A percentile compares a stretch with the other conserved stretches of the same genome.
These are phyloP conservation scores for Chrysolina americana DNA, from an alignment of 2,888 invertebrate genomes.

Conservation along the genomic window DNA sequence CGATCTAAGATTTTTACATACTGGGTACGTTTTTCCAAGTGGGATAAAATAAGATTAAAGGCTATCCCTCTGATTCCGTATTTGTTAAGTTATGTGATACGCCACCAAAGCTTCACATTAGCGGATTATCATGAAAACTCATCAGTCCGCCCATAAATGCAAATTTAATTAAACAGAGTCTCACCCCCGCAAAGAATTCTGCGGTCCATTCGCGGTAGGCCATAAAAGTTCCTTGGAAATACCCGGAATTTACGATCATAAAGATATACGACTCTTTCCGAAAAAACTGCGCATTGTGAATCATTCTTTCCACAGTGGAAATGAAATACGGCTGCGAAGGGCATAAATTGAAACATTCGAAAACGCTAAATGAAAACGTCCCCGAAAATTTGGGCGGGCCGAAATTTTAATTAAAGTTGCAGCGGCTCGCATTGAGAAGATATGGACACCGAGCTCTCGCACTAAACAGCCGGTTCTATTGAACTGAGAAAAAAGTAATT, in stretches of 20 bases:
- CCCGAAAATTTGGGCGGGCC: constrained; percentile 34
- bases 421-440: not conserved
- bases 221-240: constrained; percentile 14
- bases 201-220: not conserved
- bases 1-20: too few species aligned
- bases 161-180: constrained; percentile 16
- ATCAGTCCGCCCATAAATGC: not conserved
- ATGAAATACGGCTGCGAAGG: constrained; percentile 26
- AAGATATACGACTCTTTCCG: constrained; percentile 37
- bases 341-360: constrained; percentile 47
- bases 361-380: constrained; percentile 42
- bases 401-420: constrained; percentile 45
- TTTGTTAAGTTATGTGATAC: too few species aligned
- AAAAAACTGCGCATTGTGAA: constrained; percentile 41
- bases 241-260: constrained; percentile 6
- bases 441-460: not conserved
- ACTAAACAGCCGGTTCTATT: constrained; percentile 21
- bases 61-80: too few species aligned
- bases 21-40: too few species aligned
- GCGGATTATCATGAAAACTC: not conserved
- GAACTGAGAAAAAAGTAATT: constrained; percentile 27
- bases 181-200: not conserved
- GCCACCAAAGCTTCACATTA: not conserved
- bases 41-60: too few species aligned
- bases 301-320: constrained; percentile 39